These are phyloP conservation scores for Sander vitreus DNA, from an alignment of 2,113 vertebrate genomes.

Conservation along the genomic window DNA sequence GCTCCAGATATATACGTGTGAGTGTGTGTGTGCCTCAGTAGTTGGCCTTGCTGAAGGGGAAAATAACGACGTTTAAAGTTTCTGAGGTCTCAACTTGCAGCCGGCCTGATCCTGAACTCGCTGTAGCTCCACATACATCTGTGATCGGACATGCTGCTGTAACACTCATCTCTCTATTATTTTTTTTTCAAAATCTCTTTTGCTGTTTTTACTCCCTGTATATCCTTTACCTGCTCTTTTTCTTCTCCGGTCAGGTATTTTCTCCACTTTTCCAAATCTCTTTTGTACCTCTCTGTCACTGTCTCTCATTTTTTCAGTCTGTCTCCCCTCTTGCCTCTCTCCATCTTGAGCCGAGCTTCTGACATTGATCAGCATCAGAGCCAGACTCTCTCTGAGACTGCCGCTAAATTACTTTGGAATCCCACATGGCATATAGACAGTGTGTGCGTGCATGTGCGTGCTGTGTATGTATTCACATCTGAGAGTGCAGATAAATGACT, in stretches of 20 bases:
- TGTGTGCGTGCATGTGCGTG: not conserved
- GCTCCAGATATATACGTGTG: slow-evolving; percentile 15
- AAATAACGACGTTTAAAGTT: slow-evolving; percentile 64
- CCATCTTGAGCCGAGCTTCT: not conserved
- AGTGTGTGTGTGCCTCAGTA: slow-evolving; percentile 14
- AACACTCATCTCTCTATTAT: slow-evolving; percentile 5
- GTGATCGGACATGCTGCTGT: slow-evolving; percentile 7
- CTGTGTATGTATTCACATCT: slow-evolving; percentile 29
- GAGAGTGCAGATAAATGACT: slow-evolving; percentile 60
- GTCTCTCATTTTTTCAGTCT: slow-evolving; percentile 8
- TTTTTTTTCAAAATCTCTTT: not conserved
- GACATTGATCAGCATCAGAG: slow-evolving; percentile 50
- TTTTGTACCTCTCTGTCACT: not conserved
- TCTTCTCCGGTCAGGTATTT: not conserved
- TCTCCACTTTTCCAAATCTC: slow-evolving; percentile 14
- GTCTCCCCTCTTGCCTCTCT: slow-evolving; percentile 14
- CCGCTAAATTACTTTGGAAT: slow-evolving; percentile 63
- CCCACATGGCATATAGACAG: slow-evolving; percentile 28
- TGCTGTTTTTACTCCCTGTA: not conserved
- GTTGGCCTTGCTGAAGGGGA: slow-evolving; percentile 39
- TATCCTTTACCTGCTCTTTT: not conserved
- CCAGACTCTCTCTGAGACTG: slow-evolving; percentile 33
- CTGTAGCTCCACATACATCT: slow-evolving; percentile 38
- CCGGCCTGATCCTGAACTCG: slow-evolving; percentile 20
- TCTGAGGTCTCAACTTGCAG: slow-evolving; percentile 49